These are phyloP conservation scores for Crossaster papposus DNA, from an alignment of 53 echinoderm and acorn worm genomes.

Conservation along the genomic window DNA sequence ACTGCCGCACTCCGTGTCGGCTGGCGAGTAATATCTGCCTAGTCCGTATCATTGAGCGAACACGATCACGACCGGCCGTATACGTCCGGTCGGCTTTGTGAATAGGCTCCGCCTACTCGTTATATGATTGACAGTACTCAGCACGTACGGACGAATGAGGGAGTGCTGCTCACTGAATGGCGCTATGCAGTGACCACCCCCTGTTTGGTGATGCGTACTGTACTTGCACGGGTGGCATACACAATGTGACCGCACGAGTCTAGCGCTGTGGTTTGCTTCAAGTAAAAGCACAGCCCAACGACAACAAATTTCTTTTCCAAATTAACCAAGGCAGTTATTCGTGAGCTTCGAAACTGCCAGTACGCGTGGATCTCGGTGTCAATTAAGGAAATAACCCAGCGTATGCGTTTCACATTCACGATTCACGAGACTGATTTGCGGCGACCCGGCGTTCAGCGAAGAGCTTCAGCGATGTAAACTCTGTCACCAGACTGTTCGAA, in stretches of 20 bases:
- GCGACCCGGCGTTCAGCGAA: not conserved
- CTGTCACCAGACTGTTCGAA: constrained; percentile 13
- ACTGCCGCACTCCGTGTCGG: constrained; percentile 69
- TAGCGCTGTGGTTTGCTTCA: not conserved
- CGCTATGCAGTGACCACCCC: not conserved
- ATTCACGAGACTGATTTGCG: not conserved
- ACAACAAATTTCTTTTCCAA: constrained; percentile 17
- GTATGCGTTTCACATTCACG: not conserved
- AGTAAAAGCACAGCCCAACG: not conserved
- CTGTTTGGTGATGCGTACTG: constrained; percentile 22
- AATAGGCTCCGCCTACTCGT: constrained; percentile 33
- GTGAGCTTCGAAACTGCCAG: not conserved
- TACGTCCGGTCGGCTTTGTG: constrained; percentile 34
- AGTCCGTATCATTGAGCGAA: constrained; percentile 4
- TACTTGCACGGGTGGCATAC: not conserved
- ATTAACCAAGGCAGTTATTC: constrained; percentile 15
- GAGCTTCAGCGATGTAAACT: not conserved
- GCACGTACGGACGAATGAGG: constrained; percentile 47
- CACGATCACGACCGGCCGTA: not conserved
- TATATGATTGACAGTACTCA: constrained; percentile 60
- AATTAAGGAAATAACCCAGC: not conserved
- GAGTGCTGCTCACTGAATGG: constrained; percentile 42
- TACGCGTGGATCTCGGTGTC: not conserved
- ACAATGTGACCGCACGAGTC: not conserved
- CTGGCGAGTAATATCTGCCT: constrained; percentile 34